Conservation (phyloP, 2,113 vertebrate species). For the Myiozetetes cayanensis region DNA sequence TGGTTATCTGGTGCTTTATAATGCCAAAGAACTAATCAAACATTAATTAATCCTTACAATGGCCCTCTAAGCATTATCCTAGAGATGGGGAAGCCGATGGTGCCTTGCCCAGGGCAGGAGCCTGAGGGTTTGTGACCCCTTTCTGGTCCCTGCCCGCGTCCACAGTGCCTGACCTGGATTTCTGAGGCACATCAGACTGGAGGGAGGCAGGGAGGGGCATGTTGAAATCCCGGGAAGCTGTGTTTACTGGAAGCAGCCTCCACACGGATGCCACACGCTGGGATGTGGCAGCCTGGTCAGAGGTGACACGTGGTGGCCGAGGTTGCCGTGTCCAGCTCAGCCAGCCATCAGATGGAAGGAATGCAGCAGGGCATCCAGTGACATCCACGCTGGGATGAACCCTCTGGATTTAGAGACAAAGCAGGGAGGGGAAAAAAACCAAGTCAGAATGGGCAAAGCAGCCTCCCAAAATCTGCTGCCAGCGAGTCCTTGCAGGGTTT, state of each 20-base stretch:
- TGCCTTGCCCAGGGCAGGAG: neutral
- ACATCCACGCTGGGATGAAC: neutral
- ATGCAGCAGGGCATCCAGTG: neutral
- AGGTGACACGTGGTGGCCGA: neutral
- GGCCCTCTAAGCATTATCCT: neutral
- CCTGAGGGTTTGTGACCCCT: neutral
- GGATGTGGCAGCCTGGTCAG: neutral
- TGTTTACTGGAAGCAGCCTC: neutral
- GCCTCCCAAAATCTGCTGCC: neutral
- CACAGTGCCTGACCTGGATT: neutral
- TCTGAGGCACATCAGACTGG: neutral
- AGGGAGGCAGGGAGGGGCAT: neutral
- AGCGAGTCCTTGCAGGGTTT: neutral
- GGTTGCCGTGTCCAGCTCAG: neutral
- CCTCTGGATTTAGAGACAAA: neutral
- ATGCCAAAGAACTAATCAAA: neutral
- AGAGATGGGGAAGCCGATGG: neutral
- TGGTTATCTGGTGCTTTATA: neutral
- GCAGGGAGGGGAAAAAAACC: neutral
- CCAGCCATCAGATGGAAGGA: neutral
- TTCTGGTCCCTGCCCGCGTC: neutral
- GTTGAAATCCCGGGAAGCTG: neutral
- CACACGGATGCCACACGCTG: neutral
- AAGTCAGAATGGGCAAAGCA: neutral
- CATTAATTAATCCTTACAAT: slow-evolving; percentile 2